Percentiles rank a stretch among this genome's conserved stretches.
These are phyloP conservation scores for Sprattus sprattus DNA, from an alignment of 2,113 vertebrate species.

Conservation along the genomic window DNA sequence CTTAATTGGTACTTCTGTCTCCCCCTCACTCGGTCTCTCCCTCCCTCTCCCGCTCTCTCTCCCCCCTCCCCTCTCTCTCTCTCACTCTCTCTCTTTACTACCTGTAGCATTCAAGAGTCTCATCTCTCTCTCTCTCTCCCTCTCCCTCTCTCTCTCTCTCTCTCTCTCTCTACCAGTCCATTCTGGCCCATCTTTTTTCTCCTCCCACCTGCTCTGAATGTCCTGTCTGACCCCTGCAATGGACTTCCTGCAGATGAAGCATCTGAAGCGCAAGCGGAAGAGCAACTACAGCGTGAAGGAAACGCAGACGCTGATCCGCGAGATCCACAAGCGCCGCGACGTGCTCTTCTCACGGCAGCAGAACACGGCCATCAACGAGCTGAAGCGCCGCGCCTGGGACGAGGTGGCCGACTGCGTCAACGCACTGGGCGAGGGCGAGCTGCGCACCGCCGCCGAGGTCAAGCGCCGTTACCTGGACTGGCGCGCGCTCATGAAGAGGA, in stretches of 20 bases:
- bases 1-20: not conserved
- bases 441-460: slow-evolving; percentile 88
- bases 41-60: not conserved
- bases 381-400: slow-evolving; percentile 93
- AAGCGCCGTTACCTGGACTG: slow-evolving; percentile 91
- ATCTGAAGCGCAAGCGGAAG: slow-evolving; percentile 91
- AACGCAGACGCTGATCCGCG: slow-evolving; percentile 89
- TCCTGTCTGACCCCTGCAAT: slow-evolving; percentile 52
- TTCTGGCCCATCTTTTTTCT: not conserved
- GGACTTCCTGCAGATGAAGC: slow-evolving; percentile 84
- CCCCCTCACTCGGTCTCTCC: not conserved
- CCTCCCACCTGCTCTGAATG: not conserved
- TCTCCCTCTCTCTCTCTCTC: not conserved
- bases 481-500: slow-evolving; percentile 88
- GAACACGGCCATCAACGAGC: slow-evolving; percentile 94
- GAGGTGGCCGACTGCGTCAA: slow-evolving; percentile 93
- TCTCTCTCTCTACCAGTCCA: not conserved
- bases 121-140: not conserved
- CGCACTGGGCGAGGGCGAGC: slow-evolving; percentile 86
- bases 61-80: not conserved
- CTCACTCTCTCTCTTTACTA: not conserved
- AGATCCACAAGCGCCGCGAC: slow-evolving; percentile 88
- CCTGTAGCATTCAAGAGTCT: not conserved
- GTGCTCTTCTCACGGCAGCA: slow-evolving; percentile 92
- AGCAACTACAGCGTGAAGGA: slow-evolving; percentile 95